phyloP scores from a whole-genome alignment of 2,797 vertebrate genomes.

The Pelobates cultripes region DNA sequence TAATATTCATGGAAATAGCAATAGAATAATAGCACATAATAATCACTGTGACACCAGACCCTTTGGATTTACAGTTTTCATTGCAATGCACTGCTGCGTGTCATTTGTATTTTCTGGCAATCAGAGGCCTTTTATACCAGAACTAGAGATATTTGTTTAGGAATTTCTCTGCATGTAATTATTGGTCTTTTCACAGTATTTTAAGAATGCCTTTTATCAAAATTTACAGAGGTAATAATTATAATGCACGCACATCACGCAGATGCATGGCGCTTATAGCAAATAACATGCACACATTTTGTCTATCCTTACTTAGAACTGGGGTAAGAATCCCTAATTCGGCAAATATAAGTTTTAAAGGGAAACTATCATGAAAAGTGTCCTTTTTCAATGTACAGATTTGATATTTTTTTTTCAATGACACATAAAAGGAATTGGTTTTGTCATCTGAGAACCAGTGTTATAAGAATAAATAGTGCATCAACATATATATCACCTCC shows the following conservation, averaged over 20 bases:
- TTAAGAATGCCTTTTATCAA: neutral
- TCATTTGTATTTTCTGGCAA: conserved; percentile 6
- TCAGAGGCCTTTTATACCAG: neutral
- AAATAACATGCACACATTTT: too few relatives aligned
- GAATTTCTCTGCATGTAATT: neutral
- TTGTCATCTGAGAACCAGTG: too few relatives aligned
- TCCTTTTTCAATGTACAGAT: too few relatives aligned
- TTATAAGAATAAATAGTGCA: too few relatives aligned
- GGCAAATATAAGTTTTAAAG: too few relatives aligned
- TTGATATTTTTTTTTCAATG: too few relatives aligned
- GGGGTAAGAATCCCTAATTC: too few relatives aligned
- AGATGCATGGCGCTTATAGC: neutral
- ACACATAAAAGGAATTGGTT: too few relatives aligned
- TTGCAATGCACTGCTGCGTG: neutral
- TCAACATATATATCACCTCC: too few relatives aligned
- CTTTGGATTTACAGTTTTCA: neutral
- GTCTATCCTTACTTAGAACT: too few relatives aligned
- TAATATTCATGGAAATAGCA: neutral
- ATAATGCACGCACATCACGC: neutral
- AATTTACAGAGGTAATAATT: neutral
- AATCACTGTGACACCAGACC: neutral
- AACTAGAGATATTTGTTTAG: neutral
- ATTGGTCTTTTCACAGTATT: conserved; percentile 3
- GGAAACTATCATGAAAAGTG: too few relatives aligned
- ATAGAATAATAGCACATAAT: neutral